Conservation (phyloP, 2,888 invertebrate genomes). For the Pyrochroa serraticornis region DNA sequence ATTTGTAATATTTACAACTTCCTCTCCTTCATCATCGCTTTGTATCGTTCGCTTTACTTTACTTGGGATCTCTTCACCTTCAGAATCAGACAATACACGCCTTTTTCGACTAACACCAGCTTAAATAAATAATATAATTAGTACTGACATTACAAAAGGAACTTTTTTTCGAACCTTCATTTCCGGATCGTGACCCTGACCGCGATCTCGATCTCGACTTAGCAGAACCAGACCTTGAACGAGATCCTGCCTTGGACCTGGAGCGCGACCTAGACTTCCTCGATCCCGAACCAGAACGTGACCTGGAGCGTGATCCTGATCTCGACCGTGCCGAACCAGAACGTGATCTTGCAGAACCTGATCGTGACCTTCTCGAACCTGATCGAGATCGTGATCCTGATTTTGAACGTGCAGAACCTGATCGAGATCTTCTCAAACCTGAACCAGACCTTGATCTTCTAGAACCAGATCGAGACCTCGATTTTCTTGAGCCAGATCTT, state of each 20-base stretch:
- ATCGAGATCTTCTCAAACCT: constrained; percentile 43
- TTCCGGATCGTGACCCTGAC: constrained; percentile 36
- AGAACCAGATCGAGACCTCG: constrained; percentile 39
- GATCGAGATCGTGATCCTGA: constrained; percentile 40
- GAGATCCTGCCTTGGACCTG: constrained; percentile 36
- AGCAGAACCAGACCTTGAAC: constrained; percentile 38
- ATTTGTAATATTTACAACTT: constrained; percentile 49
- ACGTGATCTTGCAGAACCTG: constrained; percentile 45
- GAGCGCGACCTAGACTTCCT: constrained; percentile 43
- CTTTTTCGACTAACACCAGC: constrained; percentile 46
- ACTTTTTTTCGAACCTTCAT: constrained; percentile 21
- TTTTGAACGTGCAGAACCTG: constrained; percentile 36
- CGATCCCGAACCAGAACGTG: constrained; percentile 46
- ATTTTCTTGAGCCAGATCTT: constrained; percentile 43
- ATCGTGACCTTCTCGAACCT: constrained; percentile 52
- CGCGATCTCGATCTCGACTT: constrained; percentile 47
- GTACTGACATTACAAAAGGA: background rate
- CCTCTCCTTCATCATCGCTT: constrained; percentile 65
- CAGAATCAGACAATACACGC: constrained; percentile 65
- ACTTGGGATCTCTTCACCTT: constrained; percentile 55
- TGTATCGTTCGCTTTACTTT: constrained; percentile 57
- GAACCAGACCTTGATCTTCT: constrained; percentile 41
- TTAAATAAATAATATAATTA: constrained; percentile 8
- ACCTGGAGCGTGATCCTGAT: constrained; percentile 45
- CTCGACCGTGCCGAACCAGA: constrained; percentile 48